These are phyloP conservation scores for Lathronympha strigana DNA, from an alignment of 2,888 invertebrate genomes.

Conservation along the genomic window DNA sequence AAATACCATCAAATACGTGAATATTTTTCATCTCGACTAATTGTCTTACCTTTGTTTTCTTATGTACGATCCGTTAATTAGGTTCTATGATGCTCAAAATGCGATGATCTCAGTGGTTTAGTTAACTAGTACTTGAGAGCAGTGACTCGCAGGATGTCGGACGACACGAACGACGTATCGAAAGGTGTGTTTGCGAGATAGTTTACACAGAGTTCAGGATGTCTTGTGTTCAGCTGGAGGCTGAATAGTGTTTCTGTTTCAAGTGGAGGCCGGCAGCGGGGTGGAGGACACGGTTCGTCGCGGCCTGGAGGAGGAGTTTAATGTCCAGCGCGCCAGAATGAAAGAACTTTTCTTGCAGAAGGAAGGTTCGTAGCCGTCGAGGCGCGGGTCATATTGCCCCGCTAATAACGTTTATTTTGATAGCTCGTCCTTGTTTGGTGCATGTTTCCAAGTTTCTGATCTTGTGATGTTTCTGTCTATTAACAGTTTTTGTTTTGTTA, in stretches of 20 bases:
- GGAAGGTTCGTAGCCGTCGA: slow-evolving; percentile 87
- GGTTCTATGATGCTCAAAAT: slow-evolving; percentile 20
- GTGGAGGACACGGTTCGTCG: slow-evolving; percentile 59
- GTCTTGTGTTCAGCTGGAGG: slow-evolving; percentile 60
- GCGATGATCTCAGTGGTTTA: slow-evolving; percentile 36
- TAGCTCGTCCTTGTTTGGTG: slow-evolving; percentile 20
- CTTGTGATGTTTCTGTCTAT: neutral
- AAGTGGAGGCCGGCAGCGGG: slow-evolving; percentile 68
- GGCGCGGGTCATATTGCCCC: slow-evolving; percentile 41
- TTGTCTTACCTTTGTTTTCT: slow-evolving; percentile 36
- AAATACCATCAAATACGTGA: slow-evolving; percentile 34
- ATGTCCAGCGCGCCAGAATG: slow-evolving; percentile 95
- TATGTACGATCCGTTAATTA: slow-evolving; percentile 17
- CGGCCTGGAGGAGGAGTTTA: slow-evolving; percentile 93
- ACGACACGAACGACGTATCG: slow-evolving; percentile 60
- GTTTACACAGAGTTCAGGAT: slow-evolving; percentile 48
- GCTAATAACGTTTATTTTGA: slow-evolving; percentile 38
- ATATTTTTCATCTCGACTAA: slow-evolving; percentile 34
- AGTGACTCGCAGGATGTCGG: slow-evolving; percentile 62
- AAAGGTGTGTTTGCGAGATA: slow-evolving; percentile 69
- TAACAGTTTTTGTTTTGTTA: slow-evolving; percentile 2
- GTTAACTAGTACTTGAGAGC: slow-evolving; percentile 45
- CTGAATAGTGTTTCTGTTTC: slow-evolving; percentile 78
- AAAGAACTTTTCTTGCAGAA: slow-evolving; percentile 96
- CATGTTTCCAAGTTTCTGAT: slow-evolving; percentile 13